Evolutionary conservation across 2,888 invertebrate species (phyloP), one percentile per base, ranked within the genome.

Genomic region (Eupithecia subfuscata): DNA sequence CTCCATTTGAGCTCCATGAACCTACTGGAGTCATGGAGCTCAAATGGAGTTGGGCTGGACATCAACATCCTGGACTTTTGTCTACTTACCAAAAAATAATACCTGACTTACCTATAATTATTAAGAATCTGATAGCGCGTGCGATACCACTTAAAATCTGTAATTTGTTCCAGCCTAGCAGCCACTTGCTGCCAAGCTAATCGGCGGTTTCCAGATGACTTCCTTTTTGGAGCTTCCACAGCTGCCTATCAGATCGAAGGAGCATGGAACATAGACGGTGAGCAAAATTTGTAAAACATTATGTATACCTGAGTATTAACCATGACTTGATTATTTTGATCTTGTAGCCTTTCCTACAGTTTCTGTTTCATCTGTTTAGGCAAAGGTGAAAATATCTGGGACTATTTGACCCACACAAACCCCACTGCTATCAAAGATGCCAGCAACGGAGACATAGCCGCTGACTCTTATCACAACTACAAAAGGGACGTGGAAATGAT

Each of bases 381-480:
- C 18, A 91, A 90, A 76, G 87, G 90, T 2, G 89, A 89, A 81
- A 89, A 80, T 43, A 89, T 92, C 34, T 91, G 91, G 91, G 91
- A 92, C 70, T 80, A 82, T 74, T 80, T 89, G 82, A 87, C 87
- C 11, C 92, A 91, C 76, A 88, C 76, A 6, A 81, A 84, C 16
- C 90, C 90, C 0, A 71, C 79, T 1, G 82, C 86, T 1, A 88
- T 90, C 68, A 80, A 74, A 63, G 90, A 90, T 52, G 40, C 69
- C 11, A 93, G 93, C 73, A 96, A 95, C 78, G 96, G 95, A 0
- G 96, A 96, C 82, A 84, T 96, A 1, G 93, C 96, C 0, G 92
- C 95, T 9, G 96, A 97, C 82, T 91, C 95, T 64, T 96, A 96
- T 83, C 92, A 96, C 85, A 95, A 95, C 82, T 96, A 95, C 85